phyloP scores from a whole-genome alignment of 2,113 vertebrate genomes.

The Caranx melampygus region DNA sequence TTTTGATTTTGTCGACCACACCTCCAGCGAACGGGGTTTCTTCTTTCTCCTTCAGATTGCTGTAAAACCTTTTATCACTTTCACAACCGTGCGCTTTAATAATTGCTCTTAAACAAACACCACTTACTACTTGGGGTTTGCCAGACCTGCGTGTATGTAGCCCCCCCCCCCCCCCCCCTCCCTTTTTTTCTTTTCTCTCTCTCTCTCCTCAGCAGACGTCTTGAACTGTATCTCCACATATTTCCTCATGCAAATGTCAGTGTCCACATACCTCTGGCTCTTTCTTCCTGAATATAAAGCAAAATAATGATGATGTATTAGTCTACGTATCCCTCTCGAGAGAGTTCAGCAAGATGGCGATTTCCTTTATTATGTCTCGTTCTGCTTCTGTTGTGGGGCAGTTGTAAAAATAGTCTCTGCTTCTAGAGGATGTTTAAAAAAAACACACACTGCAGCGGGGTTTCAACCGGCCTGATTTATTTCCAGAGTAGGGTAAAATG shows the following conservation, averaged over 20 bases:
- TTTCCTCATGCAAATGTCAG: slow-evolving; percentile 74
- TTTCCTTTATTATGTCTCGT: slow-evolving; percentile 85
- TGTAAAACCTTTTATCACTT: slow-evolving; percentile 36
- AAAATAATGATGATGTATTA: slow-evolving; percentile 83
- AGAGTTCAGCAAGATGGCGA: slow-evolving; percentile 77
- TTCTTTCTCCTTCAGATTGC: background rate
- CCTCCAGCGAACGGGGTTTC: background rate
- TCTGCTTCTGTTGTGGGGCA: slow-evolving; percentile 79
- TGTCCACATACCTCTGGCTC: slow-evolving; percentile 73
- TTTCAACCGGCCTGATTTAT: slow-evolving; percentile 79
- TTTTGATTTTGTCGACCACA: slow-evolving; percentile 1
- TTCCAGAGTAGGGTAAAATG: slow-evolving; percentile 81
- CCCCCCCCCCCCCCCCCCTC: background rate
- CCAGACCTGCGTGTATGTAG: slow-evolving; percentile 37
- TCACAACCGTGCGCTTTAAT: slow-evolving; percentile 14
- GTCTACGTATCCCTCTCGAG: slow-evolving; percentile 73
- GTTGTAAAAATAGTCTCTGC: slow-evolving; percentile 83
- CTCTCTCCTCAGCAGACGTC: slow-evolving; percentile 41
- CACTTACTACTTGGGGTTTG: slow-evolving; percentile 3
- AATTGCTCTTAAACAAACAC: slow-evolving; percentile 49
- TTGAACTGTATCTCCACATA: slow-evolving; percentile 63
- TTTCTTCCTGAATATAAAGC: slow-evolving; percentile 77
- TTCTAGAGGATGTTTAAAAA: slow-evolving; percentile 79
- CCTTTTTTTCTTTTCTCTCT: background rate
- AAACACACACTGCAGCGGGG: slow-evolving; percentile 63